Conservation (phyloP, 1,140 invertebrate genomes). For the Mizuhopecten yessoensis region DNA sequence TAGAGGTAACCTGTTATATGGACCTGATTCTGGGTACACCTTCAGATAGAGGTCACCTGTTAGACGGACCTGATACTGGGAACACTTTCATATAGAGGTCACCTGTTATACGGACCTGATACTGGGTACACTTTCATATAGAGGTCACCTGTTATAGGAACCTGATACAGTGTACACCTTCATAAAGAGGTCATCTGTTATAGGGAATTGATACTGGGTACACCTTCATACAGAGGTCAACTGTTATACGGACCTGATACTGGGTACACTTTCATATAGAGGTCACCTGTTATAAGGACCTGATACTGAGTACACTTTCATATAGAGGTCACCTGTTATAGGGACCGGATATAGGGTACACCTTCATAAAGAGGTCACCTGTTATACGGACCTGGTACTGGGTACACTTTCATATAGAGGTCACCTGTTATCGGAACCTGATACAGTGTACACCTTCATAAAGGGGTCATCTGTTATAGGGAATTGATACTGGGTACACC, state of each 20-base stretch:
- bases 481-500: not conserved
- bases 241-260: not conserved
- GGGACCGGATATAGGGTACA: not conserved
- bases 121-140: not conserved
- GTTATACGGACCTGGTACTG: not conserved
- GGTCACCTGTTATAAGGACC: not conserved
- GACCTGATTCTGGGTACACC: not conserved
- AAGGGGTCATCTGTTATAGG: not conserved
- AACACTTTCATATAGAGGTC: not conserved
- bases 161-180: not conserved
- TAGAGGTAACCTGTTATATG: not conserved
- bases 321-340: constrained; percentile 21
- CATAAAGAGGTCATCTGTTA: not conserved
- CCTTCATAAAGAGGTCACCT: not conserved
- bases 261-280: not conserved
- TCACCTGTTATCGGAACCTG: not conserved
- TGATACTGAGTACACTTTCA: not conserved
- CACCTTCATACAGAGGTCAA: not conserved
- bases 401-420: not conserved
- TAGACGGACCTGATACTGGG: not conserved
- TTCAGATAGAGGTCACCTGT: not conserved
- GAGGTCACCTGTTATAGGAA: not conserved
- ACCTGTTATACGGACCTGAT: not conserved
- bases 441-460: not conserved
- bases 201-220: not conserved